Evolutionary conservation across 92 coral and sea anemone genomes (phyloP).

Genomic region (Pocillopora meandrina): DNA sequence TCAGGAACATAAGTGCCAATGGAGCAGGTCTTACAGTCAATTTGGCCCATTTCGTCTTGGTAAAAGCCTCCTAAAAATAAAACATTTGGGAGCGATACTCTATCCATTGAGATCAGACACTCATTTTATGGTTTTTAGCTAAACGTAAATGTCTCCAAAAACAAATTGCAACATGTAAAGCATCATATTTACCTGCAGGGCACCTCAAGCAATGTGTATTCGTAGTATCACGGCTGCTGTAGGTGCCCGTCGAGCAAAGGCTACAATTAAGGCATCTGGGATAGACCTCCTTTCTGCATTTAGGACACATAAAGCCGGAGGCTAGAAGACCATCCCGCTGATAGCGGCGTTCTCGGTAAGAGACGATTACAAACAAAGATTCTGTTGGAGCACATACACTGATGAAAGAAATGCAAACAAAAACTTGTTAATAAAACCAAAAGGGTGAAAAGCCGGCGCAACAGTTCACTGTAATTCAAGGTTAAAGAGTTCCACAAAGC

Average conservation of each 20-base stretch:
- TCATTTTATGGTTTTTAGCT: no score
- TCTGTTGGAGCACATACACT: not conserved
- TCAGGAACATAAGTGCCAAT: not conserved
- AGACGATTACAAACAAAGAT: not conserved
- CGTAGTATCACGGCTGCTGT: no score
- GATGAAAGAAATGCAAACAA: not conserved
- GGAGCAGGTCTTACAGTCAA: not conserved
- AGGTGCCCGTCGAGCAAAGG: not conserved
- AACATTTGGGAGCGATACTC: not conserved
- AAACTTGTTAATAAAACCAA: no score
- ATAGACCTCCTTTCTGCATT: not conserved
- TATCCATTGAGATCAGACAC: no score
- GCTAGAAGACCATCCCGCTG: not conserved
- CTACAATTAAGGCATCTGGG: not conserved
- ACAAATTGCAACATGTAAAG: no score
- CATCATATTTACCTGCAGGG: no score
- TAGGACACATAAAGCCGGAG: slow-evolving; percentile 1
- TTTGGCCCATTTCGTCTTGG: slow-evolving; percentile 1
- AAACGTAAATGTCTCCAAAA: no score
- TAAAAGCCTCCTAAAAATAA: not conserved
- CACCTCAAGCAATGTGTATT: no score
- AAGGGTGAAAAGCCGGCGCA: no score
- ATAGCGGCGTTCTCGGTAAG: no score
- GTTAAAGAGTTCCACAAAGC: no score
- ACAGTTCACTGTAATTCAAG: no score